phyloP scores from a whole-genome alignment of 2,113 vertebrate species.

The Nothoprocta pentlandii region DNA sequence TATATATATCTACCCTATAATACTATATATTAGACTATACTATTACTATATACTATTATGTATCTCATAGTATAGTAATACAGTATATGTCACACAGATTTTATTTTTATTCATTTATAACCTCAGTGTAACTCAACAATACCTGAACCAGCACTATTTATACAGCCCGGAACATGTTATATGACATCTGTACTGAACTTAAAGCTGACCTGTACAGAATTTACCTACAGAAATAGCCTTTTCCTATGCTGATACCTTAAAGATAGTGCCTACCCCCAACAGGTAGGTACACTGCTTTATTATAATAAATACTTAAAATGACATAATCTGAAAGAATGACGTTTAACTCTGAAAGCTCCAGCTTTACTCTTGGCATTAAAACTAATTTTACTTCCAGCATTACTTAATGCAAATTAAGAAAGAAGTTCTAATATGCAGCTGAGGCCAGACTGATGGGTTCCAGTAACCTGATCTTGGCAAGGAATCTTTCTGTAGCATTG shows the following conservation, averaged over 20 bases:
- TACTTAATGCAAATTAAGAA: slow-evolving; percentile 3
- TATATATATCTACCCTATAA: no score
- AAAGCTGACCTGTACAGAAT: not conserved
- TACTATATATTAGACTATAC: no score
- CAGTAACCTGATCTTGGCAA: slow-evolving; percentile 20
- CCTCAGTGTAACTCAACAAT: not conserved
- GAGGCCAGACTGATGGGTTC: not conserved
- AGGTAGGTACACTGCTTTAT: not conserved
- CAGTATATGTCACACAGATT: no score
- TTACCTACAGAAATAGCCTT: not conserved
- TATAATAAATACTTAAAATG: not conserved
- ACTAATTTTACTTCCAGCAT: slow-evolving; percentile 17
- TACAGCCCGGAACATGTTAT: not conserved
- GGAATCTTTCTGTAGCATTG: not conserved
- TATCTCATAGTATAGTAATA: no score
- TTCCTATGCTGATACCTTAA: not conserved
- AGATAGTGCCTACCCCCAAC: not conserved
- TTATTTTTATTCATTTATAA: not conserved
- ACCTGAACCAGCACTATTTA: not conserved
- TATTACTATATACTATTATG: no score
- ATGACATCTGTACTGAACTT: not conserved
- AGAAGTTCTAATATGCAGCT: not conserved
- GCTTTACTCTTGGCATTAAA: not conserved
- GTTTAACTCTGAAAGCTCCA: not conserved
- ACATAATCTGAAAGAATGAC: not conserved